Percentiles rank a stretch among this genome's conserved stretches.
Evolutionary conservation across 2,888 invertebrate genomes (phyloP).

Genomic region (Lepidocyrtoides sp.): DNA sequence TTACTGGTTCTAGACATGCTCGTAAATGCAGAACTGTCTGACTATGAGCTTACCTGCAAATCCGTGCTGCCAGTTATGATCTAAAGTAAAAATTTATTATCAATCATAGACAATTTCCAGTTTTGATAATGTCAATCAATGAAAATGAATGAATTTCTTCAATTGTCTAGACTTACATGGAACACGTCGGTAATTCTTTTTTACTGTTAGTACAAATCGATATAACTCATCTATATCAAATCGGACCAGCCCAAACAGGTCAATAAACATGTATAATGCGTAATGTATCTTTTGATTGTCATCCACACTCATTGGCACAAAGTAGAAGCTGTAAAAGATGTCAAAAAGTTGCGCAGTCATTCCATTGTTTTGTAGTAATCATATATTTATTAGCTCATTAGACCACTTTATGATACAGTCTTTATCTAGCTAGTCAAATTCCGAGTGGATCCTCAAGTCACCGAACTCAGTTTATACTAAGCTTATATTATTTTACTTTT

Average conservation of each 20-base stretch:
- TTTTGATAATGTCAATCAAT: no score
- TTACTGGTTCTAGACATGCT: no score
- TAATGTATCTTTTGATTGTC: constrained; percentile 91
- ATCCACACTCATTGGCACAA: constrained; percentile 91
- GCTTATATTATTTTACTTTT: neutral
- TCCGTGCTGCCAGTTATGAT: constrained; percentile 96
- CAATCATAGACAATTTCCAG: no score
- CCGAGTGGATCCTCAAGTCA: no score
- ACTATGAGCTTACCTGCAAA: constrained; percentile 89
- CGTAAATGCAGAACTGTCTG: no score
- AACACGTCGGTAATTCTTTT: constrained; percentile 94
- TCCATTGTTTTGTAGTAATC: no score
- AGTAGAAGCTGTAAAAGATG: constrained; percentile 88
- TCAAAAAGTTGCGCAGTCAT: neutral
- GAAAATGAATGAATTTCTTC: neutral
- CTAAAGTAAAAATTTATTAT: constrained; percentile 40
- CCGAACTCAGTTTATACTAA: neutral
- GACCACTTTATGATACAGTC: neutral
- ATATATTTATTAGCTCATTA: constrained; percentile 30
- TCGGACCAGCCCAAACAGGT: constrained; percentile 90
- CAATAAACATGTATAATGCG: constrained; percentile 92
- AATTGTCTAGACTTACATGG: constrained; percentile 87
- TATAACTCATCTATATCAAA: constrained; percentile 91
- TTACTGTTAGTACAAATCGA: constrained; percentile 93
- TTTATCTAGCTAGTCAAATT: neutral